These are phyloP conservation scores for Agonopterix heracliana DNA, from an alignment of 2,888 invertebrate genomes.

Conservation along the genomic window DNA sequence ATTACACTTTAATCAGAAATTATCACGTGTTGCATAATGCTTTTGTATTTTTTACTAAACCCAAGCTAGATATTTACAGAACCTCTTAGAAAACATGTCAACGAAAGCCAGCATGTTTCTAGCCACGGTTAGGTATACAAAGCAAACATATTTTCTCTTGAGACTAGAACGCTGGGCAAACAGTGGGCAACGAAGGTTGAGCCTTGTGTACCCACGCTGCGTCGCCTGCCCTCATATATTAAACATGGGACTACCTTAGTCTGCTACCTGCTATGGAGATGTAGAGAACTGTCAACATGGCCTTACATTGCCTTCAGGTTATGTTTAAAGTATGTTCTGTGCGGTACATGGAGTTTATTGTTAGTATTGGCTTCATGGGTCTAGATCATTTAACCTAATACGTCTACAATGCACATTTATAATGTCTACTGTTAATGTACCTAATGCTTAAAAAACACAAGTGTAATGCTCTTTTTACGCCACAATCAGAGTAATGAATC, in stretches of 20 bases:
- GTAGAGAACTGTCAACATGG: not conserved
- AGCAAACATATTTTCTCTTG: slow-evolving; percentile 74
- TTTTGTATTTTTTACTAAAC: no score
- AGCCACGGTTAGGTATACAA: slow-evolving; percentile 65
- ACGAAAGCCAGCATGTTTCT: slow-evolving; percentile 53
- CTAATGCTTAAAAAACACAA: not conserved
- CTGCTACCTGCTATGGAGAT: not conserved
- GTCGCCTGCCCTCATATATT: slow-evolving; percentile 74
- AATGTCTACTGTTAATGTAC: no score
- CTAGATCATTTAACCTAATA: no score
- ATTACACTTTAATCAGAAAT: no score
- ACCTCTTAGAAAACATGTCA: slow-evolving; percentile 59
- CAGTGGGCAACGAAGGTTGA: slow-evolving; percentile 66
- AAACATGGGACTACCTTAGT: slow-evolving; percentile 57
- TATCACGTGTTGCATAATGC: no score
- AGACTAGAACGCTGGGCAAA: slow-evolving; percentile 71
- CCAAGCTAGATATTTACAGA: slow-evolving; percentile 31
- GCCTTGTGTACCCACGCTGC: slow-evolving; percentile 66
- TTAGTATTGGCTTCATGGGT: no score
- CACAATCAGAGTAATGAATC: slow-evolving; percentile 65
- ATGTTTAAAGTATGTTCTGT: slow-evolving; percentile 1
- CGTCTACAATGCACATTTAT: no score
- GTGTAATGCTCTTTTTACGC: slow-evolving; percentile 34
- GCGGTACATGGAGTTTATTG: not conserved
- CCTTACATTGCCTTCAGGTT: not conserved